Conservation (phyloP, 2,113 vertebrate species). For the Colaptes auratus region DNA sequence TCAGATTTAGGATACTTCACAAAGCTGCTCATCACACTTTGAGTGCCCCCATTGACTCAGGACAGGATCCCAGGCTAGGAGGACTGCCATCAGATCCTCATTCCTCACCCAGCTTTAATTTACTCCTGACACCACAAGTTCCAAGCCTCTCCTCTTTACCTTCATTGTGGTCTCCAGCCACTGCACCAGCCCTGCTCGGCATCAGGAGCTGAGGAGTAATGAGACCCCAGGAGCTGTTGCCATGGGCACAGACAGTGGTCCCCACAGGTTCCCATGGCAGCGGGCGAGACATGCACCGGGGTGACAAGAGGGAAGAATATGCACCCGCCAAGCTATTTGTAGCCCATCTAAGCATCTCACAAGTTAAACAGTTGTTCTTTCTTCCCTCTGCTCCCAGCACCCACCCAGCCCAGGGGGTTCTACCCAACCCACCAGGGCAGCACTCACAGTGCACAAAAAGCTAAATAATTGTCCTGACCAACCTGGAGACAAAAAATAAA, state of each 20-base stretch:
- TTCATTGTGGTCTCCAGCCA: constrained; percentile 12
- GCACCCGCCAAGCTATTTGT: constrained; percentile 27
- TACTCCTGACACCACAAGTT: constrained; percentile 51
- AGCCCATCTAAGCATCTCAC: constrained; percentile 46
- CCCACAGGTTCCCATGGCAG: constrained; percentile 82
- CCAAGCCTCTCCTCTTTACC: constrained; percentile 10
- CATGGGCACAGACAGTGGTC: constrained; percentile 65
- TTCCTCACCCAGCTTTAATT: constrained; percentile 66
- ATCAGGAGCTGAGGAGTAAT: background rate
- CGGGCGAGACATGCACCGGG: constrained; percentile 44
- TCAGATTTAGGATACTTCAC: constrained; percentile 61
- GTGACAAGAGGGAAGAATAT: constrained; percentile 8
- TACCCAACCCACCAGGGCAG: background rate
- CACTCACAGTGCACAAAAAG: rapidly evolving
- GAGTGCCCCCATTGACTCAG: constrained; percentile 43
- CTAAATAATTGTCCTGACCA: background rate
- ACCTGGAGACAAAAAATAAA: constrained; percentile 3
- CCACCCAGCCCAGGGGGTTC: background rate
- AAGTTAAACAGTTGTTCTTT: constrained; percentile 58
- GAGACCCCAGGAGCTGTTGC: constrained; percentile 80
- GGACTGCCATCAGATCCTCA: constrained; percentile 38
- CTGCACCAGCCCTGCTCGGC: background rate
- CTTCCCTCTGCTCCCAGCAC: constrained; percentile 11
- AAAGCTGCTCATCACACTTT: constrained; percentile 47
- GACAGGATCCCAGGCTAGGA: constrained; percentile 6